Evolutionary conservation across 2,888 invertebrate species (phyloP), one percentile per base, ranked within the genome.

Genomic region (Drosophila pullipes): DNA sequence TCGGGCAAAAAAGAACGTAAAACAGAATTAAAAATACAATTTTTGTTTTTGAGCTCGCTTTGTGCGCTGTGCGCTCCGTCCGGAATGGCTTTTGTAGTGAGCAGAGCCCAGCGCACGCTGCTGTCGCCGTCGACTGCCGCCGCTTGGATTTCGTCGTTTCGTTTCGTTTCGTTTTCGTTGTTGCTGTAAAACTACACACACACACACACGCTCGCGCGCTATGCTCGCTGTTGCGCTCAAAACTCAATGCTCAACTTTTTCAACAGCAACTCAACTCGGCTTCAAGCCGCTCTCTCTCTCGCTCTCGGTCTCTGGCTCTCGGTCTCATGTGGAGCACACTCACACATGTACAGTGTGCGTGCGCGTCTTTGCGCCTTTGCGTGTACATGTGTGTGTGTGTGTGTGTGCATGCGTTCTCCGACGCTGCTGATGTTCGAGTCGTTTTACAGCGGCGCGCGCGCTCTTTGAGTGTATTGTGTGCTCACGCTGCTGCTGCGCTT

Each of bases 121-220:
- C 86, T 84, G 82, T 83, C 82, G 87, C 84, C 69, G 76, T 83
- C 87, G 76, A 84, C 83, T 85, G 87, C 70, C 74, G 69, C 69
- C 63, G 81, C 64, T 82, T 80, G 74, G 66, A 69, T 84, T 76
- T 74, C 75, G 73, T 63, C 50, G 76, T 73, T 83, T 81, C 83
- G 81, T 73, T 83, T 81, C 81, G 83, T 82, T 80, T 57, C 68
- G 62, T 64, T 78, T 62, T 69, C 74, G 65, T 69, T 60, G 63
- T 54, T 65, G 61, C 47, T 76, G 52, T 55, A 49, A 44, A 69
- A 50, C 54, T 30, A 67, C 44, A 58, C 57, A 57, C 57, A 55
- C 39, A 37, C 49, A 52, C 39, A 37, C 59, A 49, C 55, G 58
- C 63, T 55, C 55, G 70, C 76, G 63, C 59, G 41, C 61, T 47